Base-by-base conservation (phyloP, 2,797 vertebrate genomes). In the Enteromius unitaeniatus region DNA sequence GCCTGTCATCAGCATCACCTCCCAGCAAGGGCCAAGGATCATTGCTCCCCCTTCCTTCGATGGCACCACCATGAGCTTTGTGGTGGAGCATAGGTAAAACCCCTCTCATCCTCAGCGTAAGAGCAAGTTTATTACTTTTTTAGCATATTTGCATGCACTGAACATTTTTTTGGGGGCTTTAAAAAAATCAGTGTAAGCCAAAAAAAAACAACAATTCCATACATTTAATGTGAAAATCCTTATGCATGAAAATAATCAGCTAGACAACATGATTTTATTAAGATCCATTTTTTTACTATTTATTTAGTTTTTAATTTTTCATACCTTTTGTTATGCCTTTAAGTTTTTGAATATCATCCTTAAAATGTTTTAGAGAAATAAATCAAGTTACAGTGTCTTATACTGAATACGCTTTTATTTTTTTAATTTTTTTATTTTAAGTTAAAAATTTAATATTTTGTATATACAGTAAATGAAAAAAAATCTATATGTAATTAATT, bases 21-120 rank as follows among this genome's bases (percentile, higher is more conserved):
- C 98, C 0, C 97, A 97, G 64, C 96, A 97, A 70, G 97, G 97
- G 19, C 97, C 98, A 0, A 91, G 96, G 42, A 96, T 99, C 89
- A 95, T 99, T 0, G 97, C 98, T 0, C 97, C 97, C 0, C 97
- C 97, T 4, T 98, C 97, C 1, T 99, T 99, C 2, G 97, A 99
- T 0, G 97, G 98, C 85, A 99, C 97, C 83, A 99, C 98, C 90
- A 97, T 99, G 98, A 97, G 98, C 90, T 99, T 99, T 5, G 97
- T 99, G 91, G 96, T 99, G 91, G 98, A 99, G 90, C 98, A 99
- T 91, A 94, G 96, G 93, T 98, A 93, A 96, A 26, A 2, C 0
- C 21, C 3, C 60, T 70, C 74, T 81, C 31, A 58, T 45, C 42
- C 76, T 19, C 85, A 84, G 88, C 80, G 93, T 93, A 88, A 92